Conservation (phyloP, 2,797 vertebrate species). For the Spondyliosoma cantharus region DNA sequence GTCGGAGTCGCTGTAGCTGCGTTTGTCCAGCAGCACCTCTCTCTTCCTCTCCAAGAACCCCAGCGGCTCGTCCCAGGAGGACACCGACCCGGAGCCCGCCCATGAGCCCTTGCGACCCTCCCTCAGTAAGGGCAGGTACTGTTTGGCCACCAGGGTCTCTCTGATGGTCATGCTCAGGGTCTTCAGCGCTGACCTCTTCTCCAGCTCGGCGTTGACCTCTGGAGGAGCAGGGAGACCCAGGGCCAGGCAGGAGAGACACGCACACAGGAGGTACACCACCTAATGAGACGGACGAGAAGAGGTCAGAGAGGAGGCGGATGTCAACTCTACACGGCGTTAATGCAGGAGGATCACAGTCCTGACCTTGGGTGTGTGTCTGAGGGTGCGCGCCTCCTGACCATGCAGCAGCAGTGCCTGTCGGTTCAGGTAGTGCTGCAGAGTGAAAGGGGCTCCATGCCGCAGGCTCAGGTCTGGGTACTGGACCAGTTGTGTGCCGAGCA, state of each 20-base stretch:
- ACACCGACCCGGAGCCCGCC: slow-evolving; percentile 58
- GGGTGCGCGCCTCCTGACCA: slow-evolving; percentile 83
- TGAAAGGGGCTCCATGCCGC: slow-evolving; percentile 79
- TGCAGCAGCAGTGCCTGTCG: slow-evolving; percentile 85
- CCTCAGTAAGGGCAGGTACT: slow-evolving; percentile 75
- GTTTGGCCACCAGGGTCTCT: slow-evolving; percentile 79
- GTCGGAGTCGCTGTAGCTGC: slow-evolving; percentile 86
- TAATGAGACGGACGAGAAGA: slow-evolving; percentile 31
- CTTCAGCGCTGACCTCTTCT: slow-evolving; percentile 75
- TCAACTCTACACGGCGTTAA: not conserved
- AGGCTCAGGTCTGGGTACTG: slow-evolving; percentile 82
- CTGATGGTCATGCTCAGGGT: slow-evolving; percentile 76
- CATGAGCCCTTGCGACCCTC: slow-evolving; percentile 59
- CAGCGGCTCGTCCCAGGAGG: slow-evolving; percentile 83
- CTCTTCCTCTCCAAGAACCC: slow-evolving; percentile 81
- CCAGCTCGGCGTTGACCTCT: slow-evolving; percentile 78
- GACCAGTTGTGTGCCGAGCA: slow-evolving; percentile 80
- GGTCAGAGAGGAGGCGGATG: slow-evolving; percentile 5
- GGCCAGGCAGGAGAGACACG: slow-evolving; percentile 81
- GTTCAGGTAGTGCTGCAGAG: slow-evolving; percentile 83
- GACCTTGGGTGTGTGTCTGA: slow-evolving; percentile 86
- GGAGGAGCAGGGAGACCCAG: slow-evolving; percentile 73
- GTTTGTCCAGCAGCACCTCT: slow-evolving; percentile 78
- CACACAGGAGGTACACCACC: slow-evolving; percentile 85
- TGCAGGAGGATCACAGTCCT: slow-evolving; percentile 9